Evolutionary conservation across 2,888 invertebrate species (phyloP).

Genomic region (Harmothoe impar): DNA sequence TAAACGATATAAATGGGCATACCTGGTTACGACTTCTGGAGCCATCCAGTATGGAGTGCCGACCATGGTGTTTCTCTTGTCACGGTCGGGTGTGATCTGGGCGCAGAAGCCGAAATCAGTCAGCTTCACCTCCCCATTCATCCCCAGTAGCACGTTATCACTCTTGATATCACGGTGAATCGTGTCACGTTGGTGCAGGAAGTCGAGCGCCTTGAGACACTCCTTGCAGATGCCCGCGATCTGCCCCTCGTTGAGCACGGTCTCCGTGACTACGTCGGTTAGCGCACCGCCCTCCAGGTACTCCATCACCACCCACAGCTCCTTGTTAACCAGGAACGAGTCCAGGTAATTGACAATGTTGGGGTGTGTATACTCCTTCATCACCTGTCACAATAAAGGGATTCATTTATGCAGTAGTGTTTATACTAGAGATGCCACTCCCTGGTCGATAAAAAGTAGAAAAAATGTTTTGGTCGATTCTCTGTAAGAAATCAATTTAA

Average conservation of each 20-base stretch:
- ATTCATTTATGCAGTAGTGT: too few relatives aligned
- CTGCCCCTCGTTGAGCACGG: slow-evolving; percentile 97
- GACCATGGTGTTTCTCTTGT: slow-evolving; percentile 95
- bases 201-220: slow-evolving; percentile 91
- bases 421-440: too few relatives aligned
- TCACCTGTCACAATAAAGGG: slow-evolving; percentile 53
- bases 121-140: slow-evolving; percentile 89
- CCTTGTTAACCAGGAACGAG: slow-evolving; percentile 94
- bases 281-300: slow-evolving; percentile 93
- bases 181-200: slow-evolving; percentile 92
- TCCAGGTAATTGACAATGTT: slow-evolving; percentile 98
- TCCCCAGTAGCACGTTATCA: slow-evolving; percentile 95
- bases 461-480: too few relatives aligned
- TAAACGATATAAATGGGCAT: neutral
- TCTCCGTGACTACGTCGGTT: slow-evolving; percentile 98
- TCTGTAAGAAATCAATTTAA: too few relatives aligned
- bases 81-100: slow-evolving; percentile 95
- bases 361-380: slow-evolving; percentile 89
- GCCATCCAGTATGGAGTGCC: slow-evolving; percentile 90
- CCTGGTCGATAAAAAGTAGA: too few relatives aligned
- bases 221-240: slow-evolving; percentile 97
- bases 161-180: slow-evolving; percentile 90
- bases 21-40: slow-evolving; percentile 64
- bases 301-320: slow-evolving; percentile 98
- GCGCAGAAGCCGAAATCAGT: slow-evolving; percentile 98